Evolutionary conservation across 2,797 vertebrate species (phyloP).

Genomic region (Clarias platycephalus): DNA sequence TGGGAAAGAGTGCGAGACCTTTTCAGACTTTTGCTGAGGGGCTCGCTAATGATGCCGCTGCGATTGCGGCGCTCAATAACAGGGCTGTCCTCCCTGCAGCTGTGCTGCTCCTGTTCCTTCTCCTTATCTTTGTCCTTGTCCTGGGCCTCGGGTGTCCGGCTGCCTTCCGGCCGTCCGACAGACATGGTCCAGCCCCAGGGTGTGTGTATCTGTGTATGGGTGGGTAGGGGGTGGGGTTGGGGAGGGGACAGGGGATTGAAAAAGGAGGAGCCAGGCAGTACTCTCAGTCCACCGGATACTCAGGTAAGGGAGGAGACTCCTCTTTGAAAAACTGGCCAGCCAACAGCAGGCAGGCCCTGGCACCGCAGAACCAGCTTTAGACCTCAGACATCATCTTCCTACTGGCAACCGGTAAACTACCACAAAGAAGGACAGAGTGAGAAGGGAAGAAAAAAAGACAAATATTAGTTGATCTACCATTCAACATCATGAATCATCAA

Average conservation of each 20-base stretch:
- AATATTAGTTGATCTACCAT: conserved; percentile 5
- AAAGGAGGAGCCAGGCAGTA: conserved; percentile 50
- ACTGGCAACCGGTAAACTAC: conserved; percentile 70
- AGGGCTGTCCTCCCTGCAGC: conserved; percentile 77
- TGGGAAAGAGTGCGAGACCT: conserved; percentile 95
- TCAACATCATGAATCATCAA: background rate
- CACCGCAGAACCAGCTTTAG: conserved; percentile 70
- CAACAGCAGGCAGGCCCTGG: conserved; percentile 71
- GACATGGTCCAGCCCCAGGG: conserved; percentile 84
- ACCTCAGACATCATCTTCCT: conserved; percentile 71
- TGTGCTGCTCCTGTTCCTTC: conserved; percentile 80
- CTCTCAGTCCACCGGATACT: conserved; percentile 63
- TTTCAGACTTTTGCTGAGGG: conserved; percentile 96
- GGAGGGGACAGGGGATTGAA: conserved; percentile 51
- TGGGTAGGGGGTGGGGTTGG: conserved; percentile 61
- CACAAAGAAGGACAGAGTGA: conserved; percentile 63
- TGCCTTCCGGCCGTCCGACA: conserved; percentile 80
- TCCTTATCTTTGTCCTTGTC: conserved; percentile 69
- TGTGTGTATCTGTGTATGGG: conserved; percentile 68
- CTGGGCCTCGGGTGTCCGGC: conserved; percentile 76
- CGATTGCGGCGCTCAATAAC: conserved; percentile 89
- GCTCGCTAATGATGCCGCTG: conserved; percentile 95
- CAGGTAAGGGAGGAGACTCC: conserved; percentile 66
- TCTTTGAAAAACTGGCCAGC: conserved; percentile 62
- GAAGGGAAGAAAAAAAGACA: conserved; percentile 36